Conservation (phyloP, 2,888 invertebrate species). For the Hololepta plana region DNA sequence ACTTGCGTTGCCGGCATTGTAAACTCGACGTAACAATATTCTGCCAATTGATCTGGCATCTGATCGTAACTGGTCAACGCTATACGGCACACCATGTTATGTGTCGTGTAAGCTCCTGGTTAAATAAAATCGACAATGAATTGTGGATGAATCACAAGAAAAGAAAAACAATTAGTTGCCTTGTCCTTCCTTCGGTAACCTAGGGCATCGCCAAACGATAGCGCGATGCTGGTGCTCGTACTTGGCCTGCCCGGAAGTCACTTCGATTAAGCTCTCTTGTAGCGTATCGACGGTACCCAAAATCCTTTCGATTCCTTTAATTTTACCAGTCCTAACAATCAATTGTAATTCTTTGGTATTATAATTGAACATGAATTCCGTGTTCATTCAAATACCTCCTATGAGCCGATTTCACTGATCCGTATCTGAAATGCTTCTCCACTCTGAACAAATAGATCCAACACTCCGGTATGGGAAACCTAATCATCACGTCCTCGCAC, state of each 20-base stretch:
- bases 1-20: conserved; percentile 96
- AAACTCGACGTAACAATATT: conserved; percentile 83
- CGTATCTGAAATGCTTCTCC: conserved; percentile 94
- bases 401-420: conserved; percentile 90
- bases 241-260: conserved; percentile 92
- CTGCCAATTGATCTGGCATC: conserved; percentile 83
- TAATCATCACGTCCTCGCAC: conserved; percentile 91
- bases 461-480: conserved; percentile 95
- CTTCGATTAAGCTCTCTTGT: conserved; percentile 85
- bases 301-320: conserved; percentile 83
- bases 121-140: conserved; percentile 8
- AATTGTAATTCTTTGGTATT: too few relatives aligned
- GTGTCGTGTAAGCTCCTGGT: conserved; percentile 92
- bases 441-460: conserved; percentile 99
- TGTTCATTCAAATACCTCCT: conserved; percentile 30
- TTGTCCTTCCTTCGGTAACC: conserved; percentile 96
- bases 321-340: conserved; percentile 74
- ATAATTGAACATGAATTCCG: too few relatives aligned
- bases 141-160: background rate
- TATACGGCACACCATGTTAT: conserved; percentile 86
- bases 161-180: conserved; percentile 34
- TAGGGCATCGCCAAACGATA: conserved; percentile 95
- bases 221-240: conserved; percentile 96
- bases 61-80: conserved; percentile 95
- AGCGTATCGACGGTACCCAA: conserved; percentile 80